Evolutionary conservation across 2,888 invertebrate species (phyloP).

Genomic region (Agrochola lota): DNA sequence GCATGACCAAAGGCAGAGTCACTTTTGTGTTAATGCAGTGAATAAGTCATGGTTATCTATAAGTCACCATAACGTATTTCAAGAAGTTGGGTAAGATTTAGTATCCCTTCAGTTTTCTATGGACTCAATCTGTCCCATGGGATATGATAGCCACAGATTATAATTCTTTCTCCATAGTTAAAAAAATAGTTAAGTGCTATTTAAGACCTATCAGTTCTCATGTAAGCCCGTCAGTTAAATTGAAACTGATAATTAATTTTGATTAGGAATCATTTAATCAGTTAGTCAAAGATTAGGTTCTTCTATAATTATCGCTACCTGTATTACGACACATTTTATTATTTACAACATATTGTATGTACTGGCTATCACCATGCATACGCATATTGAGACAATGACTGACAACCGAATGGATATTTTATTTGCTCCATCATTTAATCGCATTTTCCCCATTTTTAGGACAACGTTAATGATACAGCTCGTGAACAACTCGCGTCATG

Average conservation of each 20-base stretch:
- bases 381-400: constrained; percentile 3
- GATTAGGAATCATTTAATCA: constrained; percentile 10
- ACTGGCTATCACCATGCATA: constrained; percentile 10
- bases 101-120: not conserved
- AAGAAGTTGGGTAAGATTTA: constrained; percentile 24
- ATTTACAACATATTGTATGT: constrained; percentile 6
- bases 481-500: constrained; percentile 64
- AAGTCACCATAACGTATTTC: constrained; percentile 22
- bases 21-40: constrained; percentile 46
- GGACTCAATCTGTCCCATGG: not conserved
- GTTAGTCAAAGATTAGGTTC: not conserved
- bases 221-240: not conserved
- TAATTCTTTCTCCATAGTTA: not conserved
- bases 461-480: constrained; percentile 57
- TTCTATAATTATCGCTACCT: not conserved
- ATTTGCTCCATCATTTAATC: constrained; percentile 20
- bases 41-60: constrained; percentile 48
- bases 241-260: not conserved
- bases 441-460: constrained; percentile 38
- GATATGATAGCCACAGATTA: not conserved
- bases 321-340: constrained; percentile 12
- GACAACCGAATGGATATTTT: constrained; percentile 24
- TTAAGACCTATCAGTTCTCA: not conserved
- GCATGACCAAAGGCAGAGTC: constrained; percentile 46
- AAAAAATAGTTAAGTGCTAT: not conserved